Base-by-base conservation (phyloP, 2,113 vertebrate genomes). In the Catharus bicknelli region DNA sequence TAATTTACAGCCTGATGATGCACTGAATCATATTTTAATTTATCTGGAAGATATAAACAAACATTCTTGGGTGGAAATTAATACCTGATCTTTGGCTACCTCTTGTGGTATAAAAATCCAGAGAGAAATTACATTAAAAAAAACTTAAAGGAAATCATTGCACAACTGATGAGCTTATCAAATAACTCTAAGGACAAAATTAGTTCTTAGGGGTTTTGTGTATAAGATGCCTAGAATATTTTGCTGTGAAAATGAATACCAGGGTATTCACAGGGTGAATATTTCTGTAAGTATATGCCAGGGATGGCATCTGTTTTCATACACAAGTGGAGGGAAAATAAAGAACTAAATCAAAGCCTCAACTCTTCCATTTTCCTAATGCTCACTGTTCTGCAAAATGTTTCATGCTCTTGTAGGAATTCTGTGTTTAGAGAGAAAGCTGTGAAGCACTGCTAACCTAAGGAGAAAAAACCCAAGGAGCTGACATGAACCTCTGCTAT, bases 11-110 rank as follows among this genome's bases (percentile, higher is more conserved):
- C 87, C 40, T 53, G 74, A 87, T 83, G 86, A 92, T 73, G 83
- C 84, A 94, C 83, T 94, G 91, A 96, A 95, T 94, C 90, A 94
- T 89, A 80, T 93, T 93, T 92, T 92, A 95, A 94, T 93, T 94
- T 90, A 77, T 69, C 90, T 55, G 67, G 72, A 91, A 94, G 91
- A 86, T 66, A 88, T 21, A 92, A 95, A 95, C 84, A 95, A 96
- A 94, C 75, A 83, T 90, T 69, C 50, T 62, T 23, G 63, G 54
- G 30, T 90, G 67, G 82, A 96, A 91, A 91, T 95, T 92, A 92
- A 87, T 96, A 94, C 51, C 78, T 93, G 87, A 91, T 93, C 94
- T 96, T 96, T 95, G 93, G 84, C 94, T 96, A 85, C 91, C 61
- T 92, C 93, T 93, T 89, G 82, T 82, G 91, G 91, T 55, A 76